phyloP scores from a whole-genome alignment of 2,113 vertebrate genomes.

The Proteles cristata region DNA sequence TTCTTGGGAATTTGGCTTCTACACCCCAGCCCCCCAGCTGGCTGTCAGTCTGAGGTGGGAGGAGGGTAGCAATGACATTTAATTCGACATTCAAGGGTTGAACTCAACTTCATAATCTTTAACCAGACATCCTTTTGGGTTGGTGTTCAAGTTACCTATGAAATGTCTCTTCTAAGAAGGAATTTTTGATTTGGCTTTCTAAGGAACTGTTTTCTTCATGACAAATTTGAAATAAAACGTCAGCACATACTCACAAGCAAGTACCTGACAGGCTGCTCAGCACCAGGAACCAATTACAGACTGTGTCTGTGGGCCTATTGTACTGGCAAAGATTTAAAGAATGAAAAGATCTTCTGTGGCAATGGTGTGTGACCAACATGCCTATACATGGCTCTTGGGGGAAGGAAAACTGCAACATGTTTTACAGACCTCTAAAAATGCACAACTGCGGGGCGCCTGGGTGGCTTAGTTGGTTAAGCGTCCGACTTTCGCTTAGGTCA shows the following conservation, averaged over 20 bases:
- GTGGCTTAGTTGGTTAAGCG: too few species aligned
- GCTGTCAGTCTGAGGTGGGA: neutral
- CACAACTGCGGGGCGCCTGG: too few species aligned
- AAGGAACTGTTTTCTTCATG: neutral
- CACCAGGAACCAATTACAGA: neutral
- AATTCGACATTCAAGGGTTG: neutral
- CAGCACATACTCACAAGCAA: neutral
- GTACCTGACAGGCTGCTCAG: neutral
- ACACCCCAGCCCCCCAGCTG: neutral
- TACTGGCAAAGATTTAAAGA: neutral
- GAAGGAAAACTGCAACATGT: neutral
- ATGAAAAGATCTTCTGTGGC: neutral
- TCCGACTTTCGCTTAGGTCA: too few species aligned
- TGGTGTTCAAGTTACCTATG: neutral
- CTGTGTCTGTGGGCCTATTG: neutral
- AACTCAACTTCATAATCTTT: neutral
- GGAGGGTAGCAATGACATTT: neutral
- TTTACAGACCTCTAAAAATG: neutral
- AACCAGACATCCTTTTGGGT: neutral
- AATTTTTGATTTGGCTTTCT: neutral
- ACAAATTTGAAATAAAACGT: neutral
- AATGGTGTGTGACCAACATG: neutral
- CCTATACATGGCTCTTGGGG: neutral
- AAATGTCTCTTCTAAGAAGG: neutral
- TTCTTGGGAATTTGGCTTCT: neutral